Percentiles rank a stretch among this genome's conserved stretches.
phyloP scores from a whole-genome alignment of 2,113 vertebrate species.

The Motacilla tschutschensis region DNA sequence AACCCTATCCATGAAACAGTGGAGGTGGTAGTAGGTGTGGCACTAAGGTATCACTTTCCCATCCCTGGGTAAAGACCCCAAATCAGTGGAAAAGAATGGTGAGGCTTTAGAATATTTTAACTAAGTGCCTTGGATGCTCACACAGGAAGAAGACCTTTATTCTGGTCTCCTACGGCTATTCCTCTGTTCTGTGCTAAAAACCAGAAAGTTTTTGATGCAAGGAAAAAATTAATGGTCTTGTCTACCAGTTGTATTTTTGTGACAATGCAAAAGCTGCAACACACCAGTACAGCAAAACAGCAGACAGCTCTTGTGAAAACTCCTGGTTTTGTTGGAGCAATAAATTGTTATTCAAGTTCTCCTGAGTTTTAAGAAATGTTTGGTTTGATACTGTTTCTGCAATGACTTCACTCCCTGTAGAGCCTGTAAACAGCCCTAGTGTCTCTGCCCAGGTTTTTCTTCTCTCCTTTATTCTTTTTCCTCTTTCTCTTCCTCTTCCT shows the following conservation, averaged over 20 bases:
- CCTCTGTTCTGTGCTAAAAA: neutral
- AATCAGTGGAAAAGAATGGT: neutral
- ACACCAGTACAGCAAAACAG: neutral
- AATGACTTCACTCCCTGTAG: neutral
- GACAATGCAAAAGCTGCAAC: neutral
- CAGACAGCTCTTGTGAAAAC: neutral
- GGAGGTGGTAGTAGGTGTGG: neutral
- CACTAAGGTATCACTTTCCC: neutral
- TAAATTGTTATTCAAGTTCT: neutral
- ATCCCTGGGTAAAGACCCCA: neutral
- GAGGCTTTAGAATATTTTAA: neutral
- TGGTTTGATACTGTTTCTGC: neutral
- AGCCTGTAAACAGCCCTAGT: neutral
- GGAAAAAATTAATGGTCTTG: neutral
- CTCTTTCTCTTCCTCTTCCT: neutral
- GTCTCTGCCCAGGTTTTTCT: neutral
- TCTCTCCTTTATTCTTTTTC: neutral
- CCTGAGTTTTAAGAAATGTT: neutral
- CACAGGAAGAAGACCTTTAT: neutral
- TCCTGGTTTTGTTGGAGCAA: neutral
- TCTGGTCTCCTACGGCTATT: neutral
- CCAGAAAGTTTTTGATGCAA: neutral
- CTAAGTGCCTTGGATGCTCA: neutral
- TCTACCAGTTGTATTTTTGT: neutral
- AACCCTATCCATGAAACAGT: neutral